Percentiles rank a stretch among this genome's conserved stretches.
Evolutionary conservation across 2,797 vertebrate genomes (phyloP).

Genomic region (Megalops cyprinoides): DNA sequence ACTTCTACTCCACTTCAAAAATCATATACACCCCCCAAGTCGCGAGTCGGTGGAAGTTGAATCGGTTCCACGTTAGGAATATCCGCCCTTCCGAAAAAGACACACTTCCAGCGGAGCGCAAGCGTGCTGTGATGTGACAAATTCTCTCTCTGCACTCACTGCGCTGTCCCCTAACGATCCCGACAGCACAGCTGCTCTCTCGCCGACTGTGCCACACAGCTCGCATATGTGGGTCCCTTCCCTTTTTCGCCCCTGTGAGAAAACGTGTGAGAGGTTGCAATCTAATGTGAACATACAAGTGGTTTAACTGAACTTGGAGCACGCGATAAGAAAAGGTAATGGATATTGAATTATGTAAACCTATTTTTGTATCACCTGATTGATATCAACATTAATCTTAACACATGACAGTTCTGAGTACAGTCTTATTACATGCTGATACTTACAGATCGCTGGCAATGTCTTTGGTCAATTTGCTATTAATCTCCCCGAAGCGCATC

Average conservation of each 20-base stretch:
- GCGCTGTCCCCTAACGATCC: neutral
- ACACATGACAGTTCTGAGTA: too few species aligned
- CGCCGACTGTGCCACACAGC: neutral
- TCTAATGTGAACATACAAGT: too few species aligned
- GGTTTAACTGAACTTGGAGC: too few species aligned
- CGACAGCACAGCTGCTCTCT: neutral
- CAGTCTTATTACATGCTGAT: too few species aligned
- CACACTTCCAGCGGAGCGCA: neutral
- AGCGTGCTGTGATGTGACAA: neutral
- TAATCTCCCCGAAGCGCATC: too few species aligned
- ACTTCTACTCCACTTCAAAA: slow-evolving; percentile 6
- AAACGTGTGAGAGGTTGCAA: too few species aligned
- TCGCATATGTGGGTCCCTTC: neutral
- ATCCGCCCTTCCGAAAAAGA: neutral
- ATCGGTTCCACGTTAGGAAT: neutral
- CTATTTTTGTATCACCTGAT: too few species aligned
- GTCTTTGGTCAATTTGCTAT: neutral
- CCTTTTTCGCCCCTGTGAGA: neutral
- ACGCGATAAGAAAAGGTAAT: too few species aligned
- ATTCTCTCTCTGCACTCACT: neutral
- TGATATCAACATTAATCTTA: too few species aligned
- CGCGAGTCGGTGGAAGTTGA: neutral
- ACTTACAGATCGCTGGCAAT: too few species aligned
- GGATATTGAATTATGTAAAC: too few species aligned
- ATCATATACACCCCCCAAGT: neutral